These are phyloP conservation scores for Leptinotarsa haldemani DNA, from an alignment of 2,888 invertebrate species.

Conservation along the genomic window DNA sequence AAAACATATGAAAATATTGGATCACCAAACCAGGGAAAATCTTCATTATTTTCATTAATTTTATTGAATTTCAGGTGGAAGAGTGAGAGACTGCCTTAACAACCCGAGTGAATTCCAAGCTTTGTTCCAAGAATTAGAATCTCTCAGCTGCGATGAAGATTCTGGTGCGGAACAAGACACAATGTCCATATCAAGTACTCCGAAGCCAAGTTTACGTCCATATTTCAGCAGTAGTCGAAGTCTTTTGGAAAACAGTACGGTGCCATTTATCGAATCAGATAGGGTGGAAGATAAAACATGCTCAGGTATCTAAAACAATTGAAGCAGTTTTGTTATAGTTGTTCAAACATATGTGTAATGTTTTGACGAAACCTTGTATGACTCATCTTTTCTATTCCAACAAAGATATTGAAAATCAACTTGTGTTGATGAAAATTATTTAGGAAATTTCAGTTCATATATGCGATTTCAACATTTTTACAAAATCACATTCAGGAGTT, in stretches of 20 bases:
- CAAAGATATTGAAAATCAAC: too few relatives aligned
- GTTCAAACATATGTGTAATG: not conserved
- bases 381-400: too few relatives aligned
- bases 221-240: constrained; percentile 94
- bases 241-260: constrained; percentile 66
- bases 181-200: constrained; percentile 96
- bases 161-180: constrained; percentile 97
- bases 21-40: too few relatives aligned
- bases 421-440: too few relatives aligned
- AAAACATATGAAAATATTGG: too few relatives aligned
- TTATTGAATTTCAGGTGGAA: constrained; percentile 62
- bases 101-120: constrained; percentile 93
- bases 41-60: not conserved
- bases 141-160: constrained; percentile 85
- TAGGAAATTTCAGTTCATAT: too few relatives aligned
- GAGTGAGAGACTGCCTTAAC: constrained; percentile 71
- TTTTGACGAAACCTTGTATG: too few relatives aligned
- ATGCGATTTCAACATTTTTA: too few relatives aligned
- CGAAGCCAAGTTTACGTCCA: constrained; percentile 94
- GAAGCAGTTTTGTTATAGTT: not conserved
- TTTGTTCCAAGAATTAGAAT: constrained; percentile 95
- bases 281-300: constrained; percentile 50
- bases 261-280: constrained; percentile 58
- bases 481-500: too few relatives aligned
- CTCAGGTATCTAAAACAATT: constrained; percentile 38